A percentile compares a stretch with the other conserved stretches of the same genome.
These are phyloP conservation scores for Pontoporia blainvillei DNA, from an alignment of 2,113 vertebrate species.

Conservation along the genomic window DNA sequence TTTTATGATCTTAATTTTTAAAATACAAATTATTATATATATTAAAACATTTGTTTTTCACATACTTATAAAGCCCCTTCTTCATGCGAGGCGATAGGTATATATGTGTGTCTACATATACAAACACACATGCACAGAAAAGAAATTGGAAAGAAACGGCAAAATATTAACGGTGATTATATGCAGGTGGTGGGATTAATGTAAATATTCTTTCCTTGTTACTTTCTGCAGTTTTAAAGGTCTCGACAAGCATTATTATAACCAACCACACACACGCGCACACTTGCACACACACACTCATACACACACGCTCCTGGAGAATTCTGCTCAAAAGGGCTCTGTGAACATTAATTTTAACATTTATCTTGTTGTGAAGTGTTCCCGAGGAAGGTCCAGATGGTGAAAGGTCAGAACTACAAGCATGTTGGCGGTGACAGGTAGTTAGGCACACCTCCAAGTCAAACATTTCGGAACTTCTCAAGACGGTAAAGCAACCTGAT, in stretches of 20 bases:
- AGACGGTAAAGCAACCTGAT: background rate
- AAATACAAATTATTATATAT: background rate
- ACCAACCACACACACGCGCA: background rate
- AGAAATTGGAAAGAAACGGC: background rate
- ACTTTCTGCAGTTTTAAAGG: background rate
- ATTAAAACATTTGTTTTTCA: background rate
- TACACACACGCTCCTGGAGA: background rate
- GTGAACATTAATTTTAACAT: background rate
- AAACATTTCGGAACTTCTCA: background rate
- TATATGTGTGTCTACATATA: background rate
- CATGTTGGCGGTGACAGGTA: fast-evolving
- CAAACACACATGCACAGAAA: background rate
- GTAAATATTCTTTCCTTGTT: background rate
- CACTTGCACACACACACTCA: background rate
- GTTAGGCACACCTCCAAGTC: background rate
- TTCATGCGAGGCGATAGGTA: background rate
- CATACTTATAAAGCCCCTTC: background rate
- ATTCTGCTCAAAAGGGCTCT: background rate
- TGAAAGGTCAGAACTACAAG: background rate
- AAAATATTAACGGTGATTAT: background rate
- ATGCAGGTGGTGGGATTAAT: background rate
- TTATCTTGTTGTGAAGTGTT: background rate
- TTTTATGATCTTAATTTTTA: background rate
- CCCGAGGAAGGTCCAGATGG: background rate
- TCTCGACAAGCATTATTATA: background rate